Evolutionary conservation across 2,888 invertebrate species (phyloP), one percentile per base, ranked within the genome.

Genomic region (Sphaerophoria taeniata): DNA sequence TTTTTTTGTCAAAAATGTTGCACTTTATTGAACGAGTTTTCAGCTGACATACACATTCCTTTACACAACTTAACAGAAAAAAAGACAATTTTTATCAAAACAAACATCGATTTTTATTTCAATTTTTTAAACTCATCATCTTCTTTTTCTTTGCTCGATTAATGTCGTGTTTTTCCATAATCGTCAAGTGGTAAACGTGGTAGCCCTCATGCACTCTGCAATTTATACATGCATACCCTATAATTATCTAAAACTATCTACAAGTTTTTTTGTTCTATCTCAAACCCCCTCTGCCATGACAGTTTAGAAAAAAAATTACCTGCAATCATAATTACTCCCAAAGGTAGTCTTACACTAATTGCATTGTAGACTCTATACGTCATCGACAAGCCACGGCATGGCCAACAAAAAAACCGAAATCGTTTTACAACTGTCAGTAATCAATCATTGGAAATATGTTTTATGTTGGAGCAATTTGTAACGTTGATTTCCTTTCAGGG

Each of bases 271-370:
- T 49, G 14, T 49, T 7, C 1, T 49, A 49, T 49, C 16, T 49
- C 16, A 49, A 49, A 6, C 49, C 12, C 49, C 14, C 49, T 49
- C 16, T 2, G 0, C 7, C 6, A 33, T 12, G 6, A 33, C 33
- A 31, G 33, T 36, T 34, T 34, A 65, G 60, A 65, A 60, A 31
- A 6, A 39, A 60, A 67, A 79, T 16, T 72, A 76, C 53, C 61
- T 56, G 73, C 73, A 78, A 83, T 83, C 82, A 83, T 83, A 73
- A 83, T 83, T 83, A 78, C 47, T 61, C 71, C 65, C 24, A 63
- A 51, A 74, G 78, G 78, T 74, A 83, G 78, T 43, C 56, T 74
- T 69, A 61, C 56, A 70, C 73, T 78, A 71, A 70, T 73, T 78
- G 51, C 73, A 36, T 33, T 63, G 55, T 58, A 33, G 6, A 43